Conservation (phyloP, 1,140 invertebrate genomes). For the Pteromalus puparum region DNA sequence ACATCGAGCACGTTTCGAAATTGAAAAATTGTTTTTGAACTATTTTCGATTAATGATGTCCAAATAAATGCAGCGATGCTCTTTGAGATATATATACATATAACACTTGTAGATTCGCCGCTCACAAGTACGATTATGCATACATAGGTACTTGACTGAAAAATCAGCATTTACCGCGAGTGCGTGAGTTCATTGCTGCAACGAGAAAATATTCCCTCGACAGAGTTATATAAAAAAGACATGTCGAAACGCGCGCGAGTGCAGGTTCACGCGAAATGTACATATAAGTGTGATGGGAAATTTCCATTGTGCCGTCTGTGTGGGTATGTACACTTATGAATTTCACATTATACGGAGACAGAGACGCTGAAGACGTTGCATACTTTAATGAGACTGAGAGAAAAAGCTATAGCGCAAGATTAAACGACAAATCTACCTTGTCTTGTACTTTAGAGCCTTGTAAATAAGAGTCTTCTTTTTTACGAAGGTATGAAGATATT, state of each 20-base stretch:
- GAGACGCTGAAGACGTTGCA: neutral
- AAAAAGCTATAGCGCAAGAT: neutral
- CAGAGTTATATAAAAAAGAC: neutral
- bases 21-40: no score
- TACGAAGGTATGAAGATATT: neutral
- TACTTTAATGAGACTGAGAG: neutral
- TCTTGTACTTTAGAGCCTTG: neutral
- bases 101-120: no score
- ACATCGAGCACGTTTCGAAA: neutral
- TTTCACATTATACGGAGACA: neutral
- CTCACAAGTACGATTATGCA: no score
- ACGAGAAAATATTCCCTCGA: no score
- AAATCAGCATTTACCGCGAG: no score
- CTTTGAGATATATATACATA: no score
- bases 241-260: neutral
- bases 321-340: neutral
- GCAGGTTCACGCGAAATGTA: slow-evolving; percentile 4
- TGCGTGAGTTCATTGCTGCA: neutral
- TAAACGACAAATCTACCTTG: neutral
- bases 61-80: no score
- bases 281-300: neutral
- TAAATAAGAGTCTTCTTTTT: neutral
- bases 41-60: neutral
- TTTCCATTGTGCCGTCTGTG: neutral
- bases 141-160: no score